Base-by-base conservation (phyloP, 2,113 vertebrate species). In the Australoheros scitulus region DNA sequence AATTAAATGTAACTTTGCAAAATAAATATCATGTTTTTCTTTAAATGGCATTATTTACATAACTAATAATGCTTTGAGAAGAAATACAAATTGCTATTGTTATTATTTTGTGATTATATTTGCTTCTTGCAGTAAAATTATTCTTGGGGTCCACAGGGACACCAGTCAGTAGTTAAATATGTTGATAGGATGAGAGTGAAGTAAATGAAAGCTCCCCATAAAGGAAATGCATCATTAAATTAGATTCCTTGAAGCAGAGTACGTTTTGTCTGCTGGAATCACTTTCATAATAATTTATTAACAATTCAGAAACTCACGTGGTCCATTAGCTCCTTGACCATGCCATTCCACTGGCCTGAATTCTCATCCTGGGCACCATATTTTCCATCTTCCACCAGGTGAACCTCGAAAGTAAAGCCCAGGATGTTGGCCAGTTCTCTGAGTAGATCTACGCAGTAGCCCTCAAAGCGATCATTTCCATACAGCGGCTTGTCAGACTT, bases 401-500 rank as follows among this genome's bases (percentile, higher is more conserved):
- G 97, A 76, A 99, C 94, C 93, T 99, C 98, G 79, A 99, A 99
- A 14, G 95, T 96, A 92, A 99, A 99, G 89, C 98, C 98, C 92
- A 99, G 96, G 82, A 99, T 98, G 88, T 94, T 96, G 84, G 98
- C 96, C 83, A 99, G 94, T 92, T 99, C 98, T 80, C 96, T 96
- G 81, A 99, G 96, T 77, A 99, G 97, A 93, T 99, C 98, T 80
- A 99, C 97, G 90, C 98, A 99, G 93, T 96, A 99, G 82, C 98
- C 98, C 89, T 99, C 98, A 87, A 99, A 99, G 86, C 98, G 97
- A 88, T 99, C 97, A 79, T 99, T 99, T 63, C 98, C 98, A 4
- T 98, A 99, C 72, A 99, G 96, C 6, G 98, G 98, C 87, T 98
- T 99, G 93, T 99, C 98, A 84, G 98, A 99, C 87, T 99, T 99